phyloP scores from a whole-genome alignment of 2,113 vertebrate genomes.

The Leucosticte australis region DNA sequence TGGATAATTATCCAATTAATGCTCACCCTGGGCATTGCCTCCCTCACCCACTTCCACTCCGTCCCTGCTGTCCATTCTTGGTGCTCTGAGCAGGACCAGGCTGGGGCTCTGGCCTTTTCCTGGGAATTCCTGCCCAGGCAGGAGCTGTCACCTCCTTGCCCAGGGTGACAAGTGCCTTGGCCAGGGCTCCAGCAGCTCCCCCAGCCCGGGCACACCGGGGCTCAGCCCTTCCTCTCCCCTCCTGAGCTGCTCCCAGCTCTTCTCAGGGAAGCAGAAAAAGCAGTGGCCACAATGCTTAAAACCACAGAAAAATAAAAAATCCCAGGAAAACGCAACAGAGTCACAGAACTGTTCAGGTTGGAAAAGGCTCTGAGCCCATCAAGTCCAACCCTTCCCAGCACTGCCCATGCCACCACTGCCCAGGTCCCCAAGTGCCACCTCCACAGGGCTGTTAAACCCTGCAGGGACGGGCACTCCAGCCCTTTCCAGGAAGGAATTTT shows the following conservation, averaged over 20 bases:
- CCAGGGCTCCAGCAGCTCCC: not conserved
- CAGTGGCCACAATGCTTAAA: accelerated
- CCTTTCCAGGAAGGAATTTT: not conserved
- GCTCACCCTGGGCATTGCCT: too few relatives aligned
- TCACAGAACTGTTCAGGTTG: not conserved
- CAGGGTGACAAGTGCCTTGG: not conserved
- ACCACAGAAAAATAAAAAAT: not conserved
- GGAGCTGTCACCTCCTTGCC: not conserved
- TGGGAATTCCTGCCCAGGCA: accelerated
- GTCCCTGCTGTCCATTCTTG: accelerated
- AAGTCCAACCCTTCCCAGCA: not conserved
- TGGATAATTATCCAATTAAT: not conserved
- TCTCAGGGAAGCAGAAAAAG: not conserved
- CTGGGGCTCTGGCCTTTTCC: accelerated
- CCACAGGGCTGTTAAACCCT: accelerated
- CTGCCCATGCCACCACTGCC: not conserved
- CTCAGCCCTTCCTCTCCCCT: accelerated
- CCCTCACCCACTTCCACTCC: accelerated
- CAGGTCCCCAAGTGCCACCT: not conserved
- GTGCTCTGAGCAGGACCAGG: not conserved
- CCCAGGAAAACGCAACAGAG: not conserved
- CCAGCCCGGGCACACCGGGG: accelerated
- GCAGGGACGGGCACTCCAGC: not conserved
- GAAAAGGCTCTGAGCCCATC: accelerated
- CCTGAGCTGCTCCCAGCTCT: accelerated